Evolutionary conservation across 2,797 vertebrate genomes (phyloP).

Genomic region (Myotis myotis): DNA sequence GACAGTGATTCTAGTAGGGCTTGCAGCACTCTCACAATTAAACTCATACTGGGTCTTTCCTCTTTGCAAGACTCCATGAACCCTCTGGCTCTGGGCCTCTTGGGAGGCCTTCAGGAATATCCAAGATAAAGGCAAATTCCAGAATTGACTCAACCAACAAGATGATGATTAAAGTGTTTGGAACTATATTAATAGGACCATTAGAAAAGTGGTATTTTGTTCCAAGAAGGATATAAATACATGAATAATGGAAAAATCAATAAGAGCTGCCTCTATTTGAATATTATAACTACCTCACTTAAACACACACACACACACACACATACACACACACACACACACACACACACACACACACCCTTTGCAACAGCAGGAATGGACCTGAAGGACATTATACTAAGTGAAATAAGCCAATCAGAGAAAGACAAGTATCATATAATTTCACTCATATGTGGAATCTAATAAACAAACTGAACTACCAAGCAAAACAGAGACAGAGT

Average conservation of each 20-base stretch:
- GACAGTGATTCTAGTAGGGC: neutral
- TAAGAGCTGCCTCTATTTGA: neutral
- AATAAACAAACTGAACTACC: neutral
- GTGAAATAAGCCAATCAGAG: neutral
- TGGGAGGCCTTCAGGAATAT: neutral
- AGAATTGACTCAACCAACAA: neutral
- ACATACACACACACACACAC: no score
- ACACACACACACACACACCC: neutral
- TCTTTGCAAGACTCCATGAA: neutral
- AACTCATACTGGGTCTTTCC: neutral
- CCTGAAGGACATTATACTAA: neutral
- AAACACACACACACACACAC: neutral
- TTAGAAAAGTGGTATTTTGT: neutral
- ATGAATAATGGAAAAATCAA: neutral
- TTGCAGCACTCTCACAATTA: neutral
- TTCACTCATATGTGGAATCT: neutral
- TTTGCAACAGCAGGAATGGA: neutral
- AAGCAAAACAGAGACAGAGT: neutral
- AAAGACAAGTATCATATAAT: neutral
- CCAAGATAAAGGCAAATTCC: neutral
- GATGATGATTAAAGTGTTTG: neutral
- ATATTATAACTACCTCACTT: neutral
- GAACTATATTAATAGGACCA: neutral
- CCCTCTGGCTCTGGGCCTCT: neutral
- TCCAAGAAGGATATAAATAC: neutral